Evolutionary conservation across 1,140 invertebrate species (phyloP).

Genomic region (Lordiphosa collinella): DNA sequence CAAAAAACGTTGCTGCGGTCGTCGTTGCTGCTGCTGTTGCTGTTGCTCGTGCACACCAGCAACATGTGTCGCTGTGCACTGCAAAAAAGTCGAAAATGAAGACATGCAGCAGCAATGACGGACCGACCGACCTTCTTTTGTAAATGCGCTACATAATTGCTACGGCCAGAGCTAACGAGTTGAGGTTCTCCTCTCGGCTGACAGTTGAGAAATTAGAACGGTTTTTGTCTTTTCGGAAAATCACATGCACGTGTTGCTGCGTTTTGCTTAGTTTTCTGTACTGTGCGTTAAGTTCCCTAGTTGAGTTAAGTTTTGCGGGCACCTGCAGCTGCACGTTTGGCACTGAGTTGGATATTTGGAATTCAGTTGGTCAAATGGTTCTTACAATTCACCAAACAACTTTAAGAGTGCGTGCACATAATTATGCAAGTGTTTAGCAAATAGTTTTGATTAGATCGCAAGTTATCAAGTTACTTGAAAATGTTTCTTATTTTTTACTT

Average conservation of each 20-base stretch:
- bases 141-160: constrained; percentile 71
- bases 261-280: neutral
- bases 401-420: too few relatives aligned
- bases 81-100: constrained; percentile 62
- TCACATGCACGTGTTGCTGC: constrained; percentile 68
- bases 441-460: too few relatives aligned
- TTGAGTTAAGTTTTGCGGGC: neutral
- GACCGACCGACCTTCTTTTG: constrained; percentile 64
- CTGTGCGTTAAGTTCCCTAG: constrained; percentile 1
- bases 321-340: too few relatives aligned
- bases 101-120: constrained; percentile 39
- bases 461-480: too few relatives aligned
- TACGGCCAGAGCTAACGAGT: constrained; percentile 66
- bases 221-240: constrained; percentile 61
- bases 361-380: too few relatives aligned
- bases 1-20: constrained; percentile 44
- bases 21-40: constrained; percentile 28
- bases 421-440: too few relatives aligned
- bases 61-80: constrained; percentile 51
- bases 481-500: too few relatives aligned
- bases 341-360: too few relatives aligned
- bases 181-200: constrained; percentile 54
- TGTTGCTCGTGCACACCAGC: constrained; percentile 46
- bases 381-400: too few relatives aligned
- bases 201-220: constrained; percentile 77